Conservation (phyloP, 2,113 vertebrate genomes). For the Patagioenas fasciata region DNA sequence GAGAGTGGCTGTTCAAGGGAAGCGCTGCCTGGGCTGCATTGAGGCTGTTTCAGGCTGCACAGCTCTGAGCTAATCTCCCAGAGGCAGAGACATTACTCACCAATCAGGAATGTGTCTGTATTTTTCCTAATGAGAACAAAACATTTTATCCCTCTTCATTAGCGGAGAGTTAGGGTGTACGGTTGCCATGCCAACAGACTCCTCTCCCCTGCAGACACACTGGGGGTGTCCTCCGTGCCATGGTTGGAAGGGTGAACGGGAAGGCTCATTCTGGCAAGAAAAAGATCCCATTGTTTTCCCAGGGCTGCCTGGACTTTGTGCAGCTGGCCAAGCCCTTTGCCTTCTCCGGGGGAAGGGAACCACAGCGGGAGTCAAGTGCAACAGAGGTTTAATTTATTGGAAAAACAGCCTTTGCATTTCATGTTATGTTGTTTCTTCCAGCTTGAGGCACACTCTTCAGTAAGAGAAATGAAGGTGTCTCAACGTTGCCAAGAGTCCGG, state of each 20-base stretch:
- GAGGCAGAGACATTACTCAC: constrained; percentile 75
- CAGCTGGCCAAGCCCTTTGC: constrained; percentile 41
- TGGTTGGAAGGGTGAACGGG: constrained; percentile 54
- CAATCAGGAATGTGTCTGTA: constrained; percentile 75
- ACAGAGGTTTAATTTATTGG: constrained; percentile 45
- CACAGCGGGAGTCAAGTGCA: constrained; percentile 52
- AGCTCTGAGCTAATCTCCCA: constrained; percentile 63
- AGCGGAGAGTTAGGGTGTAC: constrained; percentile 62
- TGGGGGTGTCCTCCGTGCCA: constrained; percentile 50
- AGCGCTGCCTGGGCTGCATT: constrained; percentile 47
- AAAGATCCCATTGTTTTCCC: constrained; percentile 61
- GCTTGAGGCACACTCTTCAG: constrained; percentile 48
- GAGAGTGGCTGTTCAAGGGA: constrained; percentile 39
- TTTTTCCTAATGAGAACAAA: constrained; percentile 77
- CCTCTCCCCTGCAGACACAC: constrained; percentile 51
- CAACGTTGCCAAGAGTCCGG: constrained; percentile 37
- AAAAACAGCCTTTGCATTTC: constrained; percentile 53
- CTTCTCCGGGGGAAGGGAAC: constrained; percentile 34
- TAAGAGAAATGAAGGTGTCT: constrained; percentile 72
- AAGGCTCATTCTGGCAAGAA: constrained; percentile 47
- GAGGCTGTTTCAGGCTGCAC: constrained; percentile 61
- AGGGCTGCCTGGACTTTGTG: constrained; percentile 45
- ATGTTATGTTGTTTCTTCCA: constrained; percentile 65
- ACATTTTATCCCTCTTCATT: constrained; percentile 73
- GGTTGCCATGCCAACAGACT: constrained; percentile 72